These are phyloP conservation scores for Eospalax fontanierii DNA, from an alignment of 2,797 vertebrate species.

Conservation along the genomic window DNA sequence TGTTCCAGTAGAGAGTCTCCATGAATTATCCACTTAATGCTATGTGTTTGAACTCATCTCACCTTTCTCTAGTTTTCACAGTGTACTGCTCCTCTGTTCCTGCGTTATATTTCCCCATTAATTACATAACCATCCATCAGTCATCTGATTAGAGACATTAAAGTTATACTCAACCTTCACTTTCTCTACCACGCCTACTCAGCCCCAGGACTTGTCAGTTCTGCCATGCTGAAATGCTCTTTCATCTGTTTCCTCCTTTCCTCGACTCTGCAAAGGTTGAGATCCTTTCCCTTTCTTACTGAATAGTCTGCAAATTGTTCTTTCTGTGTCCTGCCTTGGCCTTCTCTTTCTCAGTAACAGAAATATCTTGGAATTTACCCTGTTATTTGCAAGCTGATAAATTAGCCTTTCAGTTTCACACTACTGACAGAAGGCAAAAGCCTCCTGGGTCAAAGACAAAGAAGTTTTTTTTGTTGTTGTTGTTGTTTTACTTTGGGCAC, in stretches of 20 bases:
- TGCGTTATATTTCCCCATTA: conserved; percentile 1
- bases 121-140: neutral
- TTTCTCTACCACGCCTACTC: neutral
- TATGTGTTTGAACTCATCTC: neutral
- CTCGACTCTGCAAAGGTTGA: neutral
- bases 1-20: neutral
- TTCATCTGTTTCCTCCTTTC: neutral
- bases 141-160: conserved; percentile 1
- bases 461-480: neutral
- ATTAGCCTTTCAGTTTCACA: neutral
- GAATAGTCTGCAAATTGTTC: neutral
- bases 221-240: neutral
- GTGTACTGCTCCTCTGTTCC: neutral
- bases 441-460: neutral
- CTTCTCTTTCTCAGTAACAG: conserved; percentile 16
- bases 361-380: conserved; percentile 30
- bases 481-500: neutral
- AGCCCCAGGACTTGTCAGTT: neutral
- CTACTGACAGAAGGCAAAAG: conserved; percentile 44
- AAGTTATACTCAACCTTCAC: neutral
- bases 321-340: conserved; percentile 9
- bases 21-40: neutral
- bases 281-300: conserved; percentile 16
- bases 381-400: conserved; percentile 4
- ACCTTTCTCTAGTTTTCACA: conserved; percentile 21